A percentile compares a stretch with the other conserved stretches of the same genome.
These are phyloP conservation scores for Tauraco erythrolophus DNA, from an alignment of 2,113 vertebrate species.

Conservation along the genomic window DNA sequence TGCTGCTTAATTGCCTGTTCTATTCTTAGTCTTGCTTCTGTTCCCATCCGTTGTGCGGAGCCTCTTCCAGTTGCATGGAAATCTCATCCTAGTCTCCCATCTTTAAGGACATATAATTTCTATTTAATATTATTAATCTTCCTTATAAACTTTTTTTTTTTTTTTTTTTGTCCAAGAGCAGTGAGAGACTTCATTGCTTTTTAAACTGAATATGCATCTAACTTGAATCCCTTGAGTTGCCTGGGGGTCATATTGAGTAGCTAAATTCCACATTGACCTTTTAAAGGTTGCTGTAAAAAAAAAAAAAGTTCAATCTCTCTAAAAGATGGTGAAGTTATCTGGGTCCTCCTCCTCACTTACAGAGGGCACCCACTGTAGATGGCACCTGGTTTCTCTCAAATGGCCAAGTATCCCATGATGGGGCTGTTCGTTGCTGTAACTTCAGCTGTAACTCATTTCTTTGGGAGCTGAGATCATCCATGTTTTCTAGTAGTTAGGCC, in stretches of 20 bases:
- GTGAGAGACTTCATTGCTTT: neutral
- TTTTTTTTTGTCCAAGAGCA: neutral
- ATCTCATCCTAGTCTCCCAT: neutral
- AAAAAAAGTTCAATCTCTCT: neutral
- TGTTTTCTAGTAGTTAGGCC: neutral
- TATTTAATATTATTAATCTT: neutral
- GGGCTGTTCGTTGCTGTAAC: neutral
- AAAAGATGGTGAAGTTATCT: neutral
- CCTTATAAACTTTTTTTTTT: neutral
- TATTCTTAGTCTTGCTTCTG: neutral
- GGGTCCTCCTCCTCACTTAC: neutral
- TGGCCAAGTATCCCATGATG: rapidly evolving
- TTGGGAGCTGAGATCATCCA: neutral
- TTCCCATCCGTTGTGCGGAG: neutral
- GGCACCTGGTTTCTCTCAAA: neutral
- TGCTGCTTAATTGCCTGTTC: neutral
- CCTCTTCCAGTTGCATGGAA: neutral
- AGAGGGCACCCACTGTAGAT: rapidly evolving
- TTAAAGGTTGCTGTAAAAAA: neutral
- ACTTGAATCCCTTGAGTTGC: neutral
- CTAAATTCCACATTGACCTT: neutral
- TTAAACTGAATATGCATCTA: neutral
- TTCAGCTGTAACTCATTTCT: neutral
- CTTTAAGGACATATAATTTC: neutral
- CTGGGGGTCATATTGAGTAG: too few species aligned